Evolutionary conservation across 1,140 invertebrate genomes (phyloP).

Genomic region (Archivesica marissinica): DNA sequence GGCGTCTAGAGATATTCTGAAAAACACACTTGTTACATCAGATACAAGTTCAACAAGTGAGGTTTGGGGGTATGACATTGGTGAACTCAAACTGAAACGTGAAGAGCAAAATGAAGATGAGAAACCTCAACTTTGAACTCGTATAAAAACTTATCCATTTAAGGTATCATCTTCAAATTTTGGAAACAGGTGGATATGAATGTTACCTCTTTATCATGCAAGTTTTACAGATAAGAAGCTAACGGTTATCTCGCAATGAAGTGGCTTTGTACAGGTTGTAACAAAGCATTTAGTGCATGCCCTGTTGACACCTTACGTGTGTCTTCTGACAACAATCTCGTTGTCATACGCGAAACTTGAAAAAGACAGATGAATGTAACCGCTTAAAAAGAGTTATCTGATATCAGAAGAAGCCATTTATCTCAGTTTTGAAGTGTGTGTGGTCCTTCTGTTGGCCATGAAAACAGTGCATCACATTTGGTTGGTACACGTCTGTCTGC

Average conservation of each 20-base stretch:
- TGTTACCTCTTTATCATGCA: constrained; percentile 13
- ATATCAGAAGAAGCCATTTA: constrained; percentile 1
- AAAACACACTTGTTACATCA: too few relatives aligned
- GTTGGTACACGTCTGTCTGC: not conserved
- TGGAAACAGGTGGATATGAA: constrained; percentile 38
- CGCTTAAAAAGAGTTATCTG: not conserved
- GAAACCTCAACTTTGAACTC: constrained; percentile 34
- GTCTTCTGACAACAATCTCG: not conserved
- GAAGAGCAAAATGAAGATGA: constrained; percentile 14
- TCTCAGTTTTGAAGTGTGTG: constrained; percentile 14
- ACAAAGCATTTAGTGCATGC: constrained; percentile 13
- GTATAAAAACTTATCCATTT: constrained; percentile 7
- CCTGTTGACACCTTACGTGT: not conserved
- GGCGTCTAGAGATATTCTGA: too few relatives aligned
- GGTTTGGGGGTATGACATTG: too few relatives aligned
- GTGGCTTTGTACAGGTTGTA: constrained; percentile 33
- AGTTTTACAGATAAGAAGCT: constrained; percentile 28
- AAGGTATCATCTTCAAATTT: constrained; percentile 50
- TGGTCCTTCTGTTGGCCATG: not conserved
- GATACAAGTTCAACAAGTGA: too few relatives aligned
- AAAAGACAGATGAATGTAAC: constrained; percentile 30
- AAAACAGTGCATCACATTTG: not conserved
- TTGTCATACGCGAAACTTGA: constrained; percentile 18
- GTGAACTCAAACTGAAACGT: not conserved
- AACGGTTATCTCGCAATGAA: constrained; percentile 44